Base-by-base conservation (phyloP, 2,888 invertebrate genomes). In the Hylaea fasciaria region DNA sequence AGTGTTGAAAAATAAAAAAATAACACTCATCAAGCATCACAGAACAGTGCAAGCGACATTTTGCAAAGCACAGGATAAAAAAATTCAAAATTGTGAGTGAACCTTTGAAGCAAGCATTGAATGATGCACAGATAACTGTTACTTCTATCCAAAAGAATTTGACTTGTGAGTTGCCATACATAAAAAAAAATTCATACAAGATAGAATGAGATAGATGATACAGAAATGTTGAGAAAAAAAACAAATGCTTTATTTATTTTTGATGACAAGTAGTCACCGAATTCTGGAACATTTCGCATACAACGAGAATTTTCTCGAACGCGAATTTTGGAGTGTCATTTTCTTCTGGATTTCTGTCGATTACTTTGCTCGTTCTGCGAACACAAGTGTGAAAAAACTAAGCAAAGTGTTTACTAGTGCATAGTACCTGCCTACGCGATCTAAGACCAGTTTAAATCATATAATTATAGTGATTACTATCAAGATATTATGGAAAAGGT, bases 401-500 rank as follows among this genome's bases (percentile, higher is more conserved):
- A 61, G 13, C 44, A 52, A 64, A 59, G 58, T 65, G 53, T 17
- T 49, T 51, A 35, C 9, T 22, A 35, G 50, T 55, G 60, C 11
- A 14, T 60, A 40, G 14, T 37, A 47, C 22, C 32, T 46, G 13
- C n/a, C n/a, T n/a, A n/a, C n/a, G n/a, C n/a, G n/a, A n/a, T n/a
- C n/a, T n/a, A n/a, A n/a, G n/a, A n/a, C n/a, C n/a, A n/a, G n/a
- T n/a, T n/a, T n/a, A n/a, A n/a, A n/a, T n/a, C n/a, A 10, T 43
- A 51, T 61, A 68, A 44, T 57, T 65, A 69, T 64, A 64, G 65
- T 69, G 48, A 66, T 51, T 65, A 63, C 64, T 65, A 52, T 40
- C n/a, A 32, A 69, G 65, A 46, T 78, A 85, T 78, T 75, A 91
- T 91, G 91, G 90, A 90, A 68, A 83, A 90, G 90, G 91, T 91